Evolutionary conservation across 2,888 invertebrate species (phyloP), one percentile per base, ranked within the genome.

Genomic region (Xylocampa areola): DNA sequence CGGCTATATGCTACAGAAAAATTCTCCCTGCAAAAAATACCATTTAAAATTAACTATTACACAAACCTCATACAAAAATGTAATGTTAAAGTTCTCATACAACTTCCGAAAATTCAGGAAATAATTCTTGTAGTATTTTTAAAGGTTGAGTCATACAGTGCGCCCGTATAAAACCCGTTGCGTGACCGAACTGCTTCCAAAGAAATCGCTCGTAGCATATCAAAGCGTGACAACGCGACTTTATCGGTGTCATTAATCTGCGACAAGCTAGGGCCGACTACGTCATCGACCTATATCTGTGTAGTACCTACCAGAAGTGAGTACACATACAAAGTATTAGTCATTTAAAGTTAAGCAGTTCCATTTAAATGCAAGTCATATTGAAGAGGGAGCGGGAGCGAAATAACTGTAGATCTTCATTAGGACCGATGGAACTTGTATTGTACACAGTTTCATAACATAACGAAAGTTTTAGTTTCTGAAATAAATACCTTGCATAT

Each of bases 231-330:
- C 58, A 63, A 44, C 69, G 49, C 60, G 52, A 62, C 41, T 67
- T 69, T 70, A 70, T 70, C 68, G 57, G 32, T 44, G 21, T 68
- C 71, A 71, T 71, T 71, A 71, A 71, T 71, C 71, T 71, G 60
- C 47, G 39, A 54, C 49, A 51, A 48, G 51, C 68, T 62, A 49
- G 57, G 61, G 61, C 37, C 48, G 47, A 8, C 19, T 44, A 57
- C 62, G 66, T 68, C 68, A 68, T 62, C 59, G 52, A 25, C 37
- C 52, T 39, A 64, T 25, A 61, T 66, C 47, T 65, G 30, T 19
- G n/a, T 7, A 32, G 13, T 6, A 30, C 17, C n/a, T 5, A 30
- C 19, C 8, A 47, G 17, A 47, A 23, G 10, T 29, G 36, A 16
- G 19, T 17, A 23, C 25, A 23, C 25, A 45, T 2, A 11, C n/a